phyloP scores from a whole-genome alignment of 2,113 vertebrate species.

The Colinus virginianus region DNA sequence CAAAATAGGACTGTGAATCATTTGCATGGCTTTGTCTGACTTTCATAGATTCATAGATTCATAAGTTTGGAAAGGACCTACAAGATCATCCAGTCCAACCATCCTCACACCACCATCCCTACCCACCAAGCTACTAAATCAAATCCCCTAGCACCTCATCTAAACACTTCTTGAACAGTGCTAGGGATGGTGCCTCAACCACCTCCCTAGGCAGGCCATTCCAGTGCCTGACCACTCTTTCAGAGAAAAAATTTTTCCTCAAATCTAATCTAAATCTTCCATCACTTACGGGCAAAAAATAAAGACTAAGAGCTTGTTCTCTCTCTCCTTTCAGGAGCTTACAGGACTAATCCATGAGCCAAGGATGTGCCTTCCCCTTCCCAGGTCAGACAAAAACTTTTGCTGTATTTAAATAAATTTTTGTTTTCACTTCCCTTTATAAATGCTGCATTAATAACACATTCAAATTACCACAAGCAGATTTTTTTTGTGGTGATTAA shows the following conservation, averaged over 20 bases:
- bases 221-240: no score
- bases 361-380: background rate
- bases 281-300: background rate
- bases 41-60: background rate
- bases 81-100: no score
- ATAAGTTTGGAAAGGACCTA: no score
- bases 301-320: background rate
- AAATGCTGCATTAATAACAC: background rate
- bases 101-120: no score
- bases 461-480: background rate
- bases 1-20: background rate
- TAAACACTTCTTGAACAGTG: no score
- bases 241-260: no score
- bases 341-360: background rate
- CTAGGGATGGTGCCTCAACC: no score
- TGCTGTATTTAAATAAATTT: background rate
- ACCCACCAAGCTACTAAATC: no score
- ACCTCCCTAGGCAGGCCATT: no score
- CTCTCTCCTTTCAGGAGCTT: background rate
- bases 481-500: background rate
- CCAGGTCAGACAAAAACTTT: background rate
- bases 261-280: background rate
- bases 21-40: background rate
- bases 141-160: no score
- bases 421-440: background rate